Percentiles rank a stretch among this genome's conserved stretches.
phyloP scores from a whole-genome alignment of 2,113 vertebrate genomes.

The Elachura formosa region DNA sequence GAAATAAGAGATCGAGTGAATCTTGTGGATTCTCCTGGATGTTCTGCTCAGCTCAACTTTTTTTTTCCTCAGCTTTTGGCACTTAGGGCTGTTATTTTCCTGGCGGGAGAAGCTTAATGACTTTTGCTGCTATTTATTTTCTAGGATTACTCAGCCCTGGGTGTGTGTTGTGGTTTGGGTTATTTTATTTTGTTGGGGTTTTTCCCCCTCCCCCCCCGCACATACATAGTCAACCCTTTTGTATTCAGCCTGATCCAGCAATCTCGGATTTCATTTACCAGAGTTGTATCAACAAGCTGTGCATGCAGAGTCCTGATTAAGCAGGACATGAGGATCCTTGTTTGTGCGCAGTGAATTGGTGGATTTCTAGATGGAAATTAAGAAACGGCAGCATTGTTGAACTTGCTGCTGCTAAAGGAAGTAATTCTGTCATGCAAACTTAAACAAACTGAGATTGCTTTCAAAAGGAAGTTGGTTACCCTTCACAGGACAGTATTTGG shows the following conservation, averaged over 20 bases:
- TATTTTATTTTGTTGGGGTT: neutral
- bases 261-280: neutral
- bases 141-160: neutral
- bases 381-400: neutral
- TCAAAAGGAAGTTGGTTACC: neutral
- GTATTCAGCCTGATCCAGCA: neutral
- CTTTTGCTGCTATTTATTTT: neutral
- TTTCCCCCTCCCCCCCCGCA: accelerated
- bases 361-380: neutral
- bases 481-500: neutral
- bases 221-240: neutral
- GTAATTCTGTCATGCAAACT: neutral
- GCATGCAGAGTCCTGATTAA: neutral
- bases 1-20: neutral
- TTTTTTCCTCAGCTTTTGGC: neutral
- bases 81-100: neutral
- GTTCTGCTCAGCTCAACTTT: neutral
- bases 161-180: neutral
- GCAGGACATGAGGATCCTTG: neutral
- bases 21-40: neutral
- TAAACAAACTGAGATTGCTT: neutral
- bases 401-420: neutral
- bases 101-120: neutral
- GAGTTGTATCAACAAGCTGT: neutral
- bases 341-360: neutral